phyloP scores from a whole-genome alignment of 2,113 vertebrate species.

The Azemiops feae region DNA sequence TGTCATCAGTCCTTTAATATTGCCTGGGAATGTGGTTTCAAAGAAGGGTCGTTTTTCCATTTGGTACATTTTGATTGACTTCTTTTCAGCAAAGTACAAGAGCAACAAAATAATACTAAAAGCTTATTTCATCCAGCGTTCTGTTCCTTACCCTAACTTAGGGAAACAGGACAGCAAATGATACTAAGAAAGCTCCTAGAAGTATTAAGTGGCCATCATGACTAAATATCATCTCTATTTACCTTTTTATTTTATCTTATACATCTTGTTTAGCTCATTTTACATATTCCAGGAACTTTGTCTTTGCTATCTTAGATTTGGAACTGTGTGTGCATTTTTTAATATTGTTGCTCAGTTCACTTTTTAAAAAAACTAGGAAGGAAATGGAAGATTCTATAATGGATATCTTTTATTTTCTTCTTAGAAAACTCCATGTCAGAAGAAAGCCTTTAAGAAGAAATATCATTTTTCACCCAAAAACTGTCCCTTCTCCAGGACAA shows the following conservation, averaged over 20 bases:
- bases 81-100: neutral
- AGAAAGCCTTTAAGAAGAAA: no score
- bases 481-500: no score
- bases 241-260: neutral
- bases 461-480: no score
- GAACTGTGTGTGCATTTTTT: no score
- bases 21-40: neutral
- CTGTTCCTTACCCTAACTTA: neutral
- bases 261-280: neutral
- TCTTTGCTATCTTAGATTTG: no score
- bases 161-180: neutral
- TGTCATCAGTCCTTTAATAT: neutral
- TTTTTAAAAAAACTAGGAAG: no score
- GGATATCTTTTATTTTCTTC: no score
- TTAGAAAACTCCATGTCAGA: no score
- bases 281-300: neutral
- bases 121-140: neutral
- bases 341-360: no score
- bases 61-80: neutral
- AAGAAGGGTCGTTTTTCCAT: neutral
- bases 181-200: neutral
- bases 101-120: neutral
- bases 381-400: no score
- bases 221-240: neutral
- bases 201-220: neutral